Base-by-base conservation (phyloP, 1,140 invertebrate species). In the Megalopta genalis region DNA sequence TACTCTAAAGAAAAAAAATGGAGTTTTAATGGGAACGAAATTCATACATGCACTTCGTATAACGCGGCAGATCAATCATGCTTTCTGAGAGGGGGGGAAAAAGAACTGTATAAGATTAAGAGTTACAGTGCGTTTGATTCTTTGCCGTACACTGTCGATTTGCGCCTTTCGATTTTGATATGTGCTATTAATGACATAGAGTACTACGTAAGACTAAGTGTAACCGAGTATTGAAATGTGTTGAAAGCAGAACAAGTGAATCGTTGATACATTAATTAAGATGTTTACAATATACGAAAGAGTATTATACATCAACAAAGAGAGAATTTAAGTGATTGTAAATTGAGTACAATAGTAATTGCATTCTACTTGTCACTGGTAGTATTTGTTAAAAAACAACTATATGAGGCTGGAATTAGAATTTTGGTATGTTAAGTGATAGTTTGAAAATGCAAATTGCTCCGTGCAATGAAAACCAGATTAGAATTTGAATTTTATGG, bases 21-120 rank as follows among this genome's bases (percentile, higher is more conserved):
- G 18, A 49, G 42, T 64, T n/a, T 39, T 21, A 70, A 77, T 9
- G 27, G 1, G 10, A 39, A 67, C 18, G 42, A 27, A 49, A 60
- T 25, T 52, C 68, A 74, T 71, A 79, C 63, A 80, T 85, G 80
- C 77, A 85, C 63, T 59, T 76, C 69, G 77, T 59, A 76, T 86
- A 81, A 85, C 77, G 71, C 75, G 74, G 82, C 68, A 65, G 71
- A 67, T 78, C 73, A 72, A 80, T 72, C 81, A 82, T 87, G 81
- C 81, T 85, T 85, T 85, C 32, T 83, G 76, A 39, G 23, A 32
- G 74, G 46, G 10, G 27, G 23, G 77, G 8, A 42, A 37, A 74
- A 63, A 27, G 27, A 83, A 80, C 39, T 66, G 68, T n/a, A 21
- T 79, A 79, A 64, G 64, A 16, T 14, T 84, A 84, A 81, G 75